A percentile compares a stretch with the other conserved stretches of the same genome.
Evolutionary conservation across 2,888 invertebrate genomes (phyloP).

Genomic region (Oegoconia quadripuncta): DNA sequence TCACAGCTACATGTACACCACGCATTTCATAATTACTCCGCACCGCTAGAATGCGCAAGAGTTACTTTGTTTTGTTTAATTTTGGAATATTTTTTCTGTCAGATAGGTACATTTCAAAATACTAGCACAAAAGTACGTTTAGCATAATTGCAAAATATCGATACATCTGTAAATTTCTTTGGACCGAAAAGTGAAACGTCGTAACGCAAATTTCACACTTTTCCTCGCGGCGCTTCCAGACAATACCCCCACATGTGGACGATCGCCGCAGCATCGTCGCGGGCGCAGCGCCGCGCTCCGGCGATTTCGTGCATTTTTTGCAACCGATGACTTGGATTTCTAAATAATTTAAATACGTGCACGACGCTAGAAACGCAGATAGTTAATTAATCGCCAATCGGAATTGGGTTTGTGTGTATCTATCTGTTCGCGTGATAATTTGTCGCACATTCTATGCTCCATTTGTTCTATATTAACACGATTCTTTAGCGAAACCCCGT

Average conservation of each 20-base stretch:
- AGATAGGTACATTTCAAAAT: no score
- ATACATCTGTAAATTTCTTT: no score
- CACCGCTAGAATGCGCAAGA: no score
- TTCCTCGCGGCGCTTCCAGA: conserved; percentile 26
- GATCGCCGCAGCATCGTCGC: conserved; percentile 33
- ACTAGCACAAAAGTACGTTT: no score
- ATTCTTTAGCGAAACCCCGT: neutral
- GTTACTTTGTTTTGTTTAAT: no score
- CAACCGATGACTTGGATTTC: conserved; percentile 71
- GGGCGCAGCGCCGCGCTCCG: conserved; percentile 55
- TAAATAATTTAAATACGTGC: conserved; percentile 77
- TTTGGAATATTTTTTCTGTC: no score
- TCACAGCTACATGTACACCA: no score
- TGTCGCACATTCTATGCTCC: conserved; percentile 24
- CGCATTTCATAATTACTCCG: no score
- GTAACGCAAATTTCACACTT: neutral
- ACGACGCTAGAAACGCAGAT: conserved; percentile 54
- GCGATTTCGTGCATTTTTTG: conserved; percentile 71
- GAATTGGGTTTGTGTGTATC: conserved; percentile 57
- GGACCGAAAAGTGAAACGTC: neutral
- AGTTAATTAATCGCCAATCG: conserved; percentile 55
- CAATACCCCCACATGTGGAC: conserved; percentile 34
- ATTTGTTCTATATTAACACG: conserved; percentile 5
- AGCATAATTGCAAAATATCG: no score
- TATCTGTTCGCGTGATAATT: conserved; percentile 41